These are phyloP conservation scores for Chymomyza amoena DNA, from an alignment of 2,888 invertebrate species.

Conservation along the genomic window DNA sequence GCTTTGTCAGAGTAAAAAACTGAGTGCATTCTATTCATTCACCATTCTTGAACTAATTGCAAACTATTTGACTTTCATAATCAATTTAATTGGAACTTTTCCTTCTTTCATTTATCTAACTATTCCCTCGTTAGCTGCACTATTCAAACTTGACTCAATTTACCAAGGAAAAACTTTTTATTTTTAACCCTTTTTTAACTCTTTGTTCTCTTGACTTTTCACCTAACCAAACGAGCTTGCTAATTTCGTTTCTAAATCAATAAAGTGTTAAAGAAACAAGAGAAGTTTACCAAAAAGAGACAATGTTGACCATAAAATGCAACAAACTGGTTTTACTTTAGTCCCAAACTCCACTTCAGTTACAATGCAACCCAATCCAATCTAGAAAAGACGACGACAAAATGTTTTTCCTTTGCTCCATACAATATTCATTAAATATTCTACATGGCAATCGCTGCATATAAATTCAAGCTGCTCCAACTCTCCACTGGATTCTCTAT, in stretches of 20 bases:
- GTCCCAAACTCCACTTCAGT: not conserved
- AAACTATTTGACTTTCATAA: constrained; percentile 18
- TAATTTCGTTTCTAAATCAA: constrained; percentile 42
- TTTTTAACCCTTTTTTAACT: not conserved
- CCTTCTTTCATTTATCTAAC: not conserved
- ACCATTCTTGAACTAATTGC: constrained; percentile 12
- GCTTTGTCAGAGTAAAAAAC: too few relatives aligned
- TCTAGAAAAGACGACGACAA: constrained; percentile 12
- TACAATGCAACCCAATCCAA: constrained; percentile 21
- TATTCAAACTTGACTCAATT: not conserved
- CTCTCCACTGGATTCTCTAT: not conserved
- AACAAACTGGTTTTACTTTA: constrained; percentile 37
- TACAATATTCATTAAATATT: constrained; percentile 66
- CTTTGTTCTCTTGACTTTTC: constrained; percentile 3
- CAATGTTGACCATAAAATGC: constrained; percentile 34
- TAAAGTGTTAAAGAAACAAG: constrained; percentile 9
- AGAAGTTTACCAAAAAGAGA: constrained; percentile 6
- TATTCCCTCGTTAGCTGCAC: not conserved
- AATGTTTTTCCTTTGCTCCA: constrained; percentile 27
- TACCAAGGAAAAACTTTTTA: constrained; percentile 30
- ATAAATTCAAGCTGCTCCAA: constrained; percentile 32
- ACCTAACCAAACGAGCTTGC: constrained; percentile 13
- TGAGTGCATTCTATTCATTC: too few relatives aligned
- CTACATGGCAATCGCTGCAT: constrained; percentile 42
- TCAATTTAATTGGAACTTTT: not conserved